Evolutionary conservation across 1,140 invertebrate genomes (phyloP).

Genomic region (Saxidomus purpurata): DNA sequence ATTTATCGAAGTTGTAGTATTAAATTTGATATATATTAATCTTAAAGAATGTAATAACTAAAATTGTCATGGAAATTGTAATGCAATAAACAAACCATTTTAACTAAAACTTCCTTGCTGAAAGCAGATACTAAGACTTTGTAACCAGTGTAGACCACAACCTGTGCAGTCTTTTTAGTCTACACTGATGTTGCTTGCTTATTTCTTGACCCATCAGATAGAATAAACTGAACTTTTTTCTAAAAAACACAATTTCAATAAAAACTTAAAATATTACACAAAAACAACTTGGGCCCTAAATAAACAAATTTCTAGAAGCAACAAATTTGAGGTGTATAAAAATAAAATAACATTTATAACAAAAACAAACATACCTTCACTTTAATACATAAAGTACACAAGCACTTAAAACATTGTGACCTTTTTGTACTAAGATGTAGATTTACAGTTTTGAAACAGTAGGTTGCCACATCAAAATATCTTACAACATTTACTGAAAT

Average conservation of each 20-base stretch:
- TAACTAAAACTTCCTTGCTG: too few relatives aligned
- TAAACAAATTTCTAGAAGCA: slow-evolving; percentile 35
- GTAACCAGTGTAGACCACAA: too few relatives aligned
- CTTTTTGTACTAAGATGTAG: not conserved
- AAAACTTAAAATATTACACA: slow-evolving; percentile 6
- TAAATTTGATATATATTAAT: too few relatives aligned
- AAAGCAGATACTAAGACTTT: too few relatives aligned
- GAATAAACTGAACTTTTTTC: not conserved
- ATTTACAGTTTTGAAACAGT: not conserved
- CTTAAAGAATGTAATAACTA: too few relatives aligned
- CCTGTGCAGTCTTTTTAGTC: too few relatives aligned
- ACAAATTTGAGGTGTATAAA: slow-evolving; percentile 23
- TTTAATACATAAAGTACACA: not conserved
- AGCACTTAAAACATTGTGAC: not conserved
- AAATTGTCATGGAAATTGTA: too few relatives aligned
- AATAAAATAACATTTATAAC: not conserved
- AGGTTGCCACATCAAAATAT: not conserved
- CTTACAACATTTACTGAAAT: slow-evolving; percentile 8
- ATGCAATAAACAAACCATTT: too few relatives aligned
- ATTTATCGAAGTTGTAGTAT: too few relatives aligned
- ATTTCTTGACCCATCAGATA: not conserved
- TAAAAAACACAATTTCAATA: not conserved
- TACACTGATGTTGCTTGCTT: too few relatives aligned
- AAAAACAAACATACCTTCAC: slow-evolving; percentile 8
- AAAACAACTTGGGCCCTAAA: slow-evolving; percentile 42